Conservation (phyloP, 2,797 vertebrate species). For the Parambassis ranga region DNA sequence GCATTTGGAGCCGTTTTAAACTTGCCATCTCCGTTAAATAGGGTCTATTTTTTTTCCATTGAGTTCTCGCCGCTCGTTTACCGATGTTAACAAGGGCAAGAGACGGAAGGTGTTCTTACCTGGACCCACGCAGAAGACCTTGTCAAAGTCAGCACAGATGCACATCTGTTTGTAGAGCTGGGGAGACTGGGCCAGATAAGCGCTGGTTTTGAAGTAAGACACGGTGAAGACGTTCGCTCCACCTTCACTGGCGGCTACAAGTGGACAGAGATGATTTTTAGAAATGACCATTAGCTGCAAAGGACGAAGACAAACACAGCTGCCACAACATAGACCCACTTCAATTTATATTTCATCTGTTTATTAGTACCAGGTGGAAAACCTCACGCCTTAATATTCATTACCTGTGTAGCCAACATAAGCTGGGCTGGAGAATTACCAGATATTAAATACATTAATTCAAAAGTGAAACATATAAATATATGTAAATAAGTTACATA, state of each 20-base stretch:
- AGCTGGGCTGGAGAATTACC: no score
- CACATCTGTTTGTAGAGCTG: slow-evolving; percentile 99
- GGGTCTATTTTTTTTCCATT: slow-evolving; percentile 17
- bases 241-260: slow-evolving; percentile 95
- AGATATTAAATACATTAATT: no score
- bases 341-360: not conserved
- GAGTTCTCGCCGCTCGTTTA: slow-evolving; percentile 29
- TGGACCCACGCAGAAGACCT: slow-evolving; percentile 98
- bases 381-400: no score
- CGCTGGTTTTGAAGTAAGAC: slow-evolving; percentile 98
- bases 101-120: slow-evolving; percentile 75
- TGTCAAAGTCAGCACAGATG: slow-evolving; percentile 98
- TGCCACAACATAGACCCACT: not conserved
- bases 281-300: not conserved
- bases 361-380: no score
- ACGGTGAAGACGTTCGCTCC: slow-evolving; percentile 99
- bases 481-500: not conserved
- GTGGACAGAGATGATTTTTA: slow-evolving; percentile 24
- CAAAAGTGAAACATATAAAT: no score
- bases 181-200: slow-evolving; percentile 97
- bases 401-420: no score
- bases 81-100: not conserved
- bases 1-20: slow-evolving; percentile 43
- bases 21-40: slow-evolving; percentile 22
- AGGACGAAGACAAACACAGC: not conserved